These are phyloP conservation scores for Lagria hirta DNA, from an alignment of 2,888 invertebrate species.

Conservation along the genomic window DNA sequence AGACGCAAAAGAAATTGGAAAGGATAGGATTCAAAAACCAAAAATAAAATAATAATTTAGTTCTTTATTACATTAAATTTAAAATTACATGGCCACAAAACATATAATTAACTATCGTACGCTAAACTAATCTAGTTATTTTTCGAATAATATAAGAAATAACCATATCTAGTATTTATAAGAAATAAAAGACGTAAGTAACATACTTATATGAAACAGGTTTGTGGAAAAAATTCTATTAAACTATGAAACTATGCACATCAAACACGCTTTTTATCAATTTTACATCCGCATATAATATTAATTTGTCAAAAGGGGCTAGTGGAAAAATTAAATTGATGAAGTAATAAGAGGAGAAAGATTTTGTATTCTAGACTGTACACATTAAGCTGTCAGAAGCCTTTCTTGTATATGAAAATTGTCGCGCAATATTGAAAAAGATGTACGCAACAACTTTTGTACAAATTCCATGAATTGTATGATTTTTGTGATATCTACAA, in stretches of 20 bases:
- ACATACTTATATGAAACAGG: slow-evolving; percentile 28
- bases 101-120: slow-evolving; percentile 50
- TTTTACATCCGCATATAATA: slow-evolving; percentile 31
- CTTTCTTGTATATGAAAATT: slow-evolving; percentile 31
- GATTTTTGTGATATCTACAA: slow-evolving; percentile 38
- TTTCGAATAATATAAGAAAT: slow-evolving; percentile 17
- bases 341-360: slow-evolving; percentile 24
- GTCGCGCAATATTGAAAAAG: slow-evolving; percentile 31
- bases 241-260: slow-evolving; percentile 43
- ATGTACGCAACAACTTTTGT: slow-evolving; percentile 34
- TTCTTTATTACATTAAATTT: slow-evolving; percentile 57
- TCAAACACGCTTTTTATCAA: slow-evolving; percentile 41
- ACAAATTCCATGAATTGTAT: slow-evolving; percentile 31
- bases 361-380: slow-evolving; percentile 42
- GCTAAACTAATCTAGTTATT: slow-evolving; percentile 44
- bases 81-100: slow-evolving; percentile 58
- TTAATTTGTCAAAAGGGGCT: slow-evolving; percentile 28
- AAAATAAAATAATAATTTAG: slow-evolving; percentile 49
- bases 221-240: slow-evolving; percentile 30
- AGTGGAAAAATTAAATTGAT: slow-evolving; percentile 26
- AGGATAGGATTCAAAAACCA: slow-evolving; percentile 2
- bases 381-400: slow-evolving; percentile 44
- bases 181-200: slow-evolving; percentile 16
- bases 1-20: not conserved
- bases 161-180: slow-evolving; percentile 13